Evolutionary conservation across 1,140 invertebrate species (phyloP), one percentile per base, ranked within the genome.

Genomic region (Proctacanthus coquilletti): DNA sequence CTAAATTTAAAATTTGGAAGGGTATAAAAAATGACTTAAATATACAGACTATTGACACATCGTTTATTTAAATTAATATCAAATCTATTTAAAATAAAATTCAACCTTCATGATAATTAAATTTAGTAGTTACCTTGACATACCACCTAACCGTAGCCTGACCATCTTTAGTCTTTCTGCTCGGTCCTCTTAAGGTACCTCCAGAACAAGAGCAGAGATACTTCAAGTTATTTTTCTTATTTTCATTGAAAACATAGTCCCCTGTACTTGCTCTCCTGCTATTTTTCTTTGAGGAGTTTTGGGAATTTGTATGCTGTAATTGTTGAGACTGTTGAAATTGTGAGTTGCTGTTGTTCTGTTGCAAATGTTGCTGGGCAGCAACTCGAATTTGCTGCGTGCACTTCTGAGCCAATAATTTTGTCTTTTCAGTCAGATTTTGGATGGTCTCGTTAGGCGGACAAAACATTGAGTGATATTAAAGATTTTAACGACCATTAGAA

Each of bases 111-210:
- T 43, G 46, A n/a, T n/a, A n/a, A n/a, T n/a, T n/a, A n/a, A n/a
- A n/a, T n/a, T n/a, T n/a, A 43, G 43, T 44, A 29, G 56, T 56
- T 60, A 64, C 62, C 60, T 64, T 64, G 15, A 64, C 52, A 41
- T 64, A 63, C 62, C 62, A 64, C 53, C 60, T 63, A 18, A 59
- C 45, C 11, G 48, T 42, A 4, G 45, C 29, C 50, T 56, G 11
- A 10, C 4, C 2, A 13, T 35, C 17, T 35, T 35, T 4, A 21
- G 10, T 3, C 4, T 4, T 35, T 19, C 37, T 49, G 39, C 21
- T 21, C 49, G 30, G 25, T 42, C 37, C 51, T 53, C 27, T 36
- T 42, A 4, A 45, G 45, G 9, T 35, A 21, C 34, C 34, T 18
- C 53, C 48, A 0, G 49, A 50, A 38, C 57, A 60, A 18, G 48